Percentiles rank a stretch among this genome's conserved stretches.
These are phyloP conservation scores for Isurus oxyrinchus DNA, from an alignment of 2,113 vertebrate species.

Conservation along the genomic window DNA sequence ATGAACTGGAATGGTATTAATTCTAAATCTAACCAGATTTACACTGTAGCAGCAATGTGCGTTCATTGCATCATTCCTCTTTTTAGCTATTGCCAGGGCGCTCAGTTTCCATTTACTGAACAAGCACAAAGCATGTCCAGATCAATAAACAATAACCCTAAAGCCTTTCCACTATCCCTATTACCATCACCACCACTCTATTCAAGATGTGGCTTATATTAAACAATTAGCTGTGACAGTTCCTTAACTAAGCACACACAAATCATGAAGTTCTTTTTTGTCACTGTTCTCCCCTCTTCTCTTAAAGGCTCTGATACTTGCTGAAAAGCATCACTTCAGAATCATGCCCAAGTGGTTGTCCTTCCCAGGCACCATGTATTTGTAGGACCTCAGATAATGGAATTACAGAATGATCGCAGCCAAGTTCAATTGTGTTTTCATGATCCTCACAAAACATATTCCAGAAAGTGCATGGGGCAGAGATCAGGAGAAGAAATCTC, in stretches of 20 bases:
- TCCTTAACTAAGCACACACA: background rate
- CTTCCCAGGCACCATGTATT: background rate
- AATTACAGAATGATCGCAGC: background rate
- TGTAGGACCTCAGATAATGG: background rate
- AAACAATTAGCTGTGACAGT: background rate
- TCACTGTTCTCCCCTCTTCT: background rate
- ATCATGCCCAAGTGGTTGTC: background rate
- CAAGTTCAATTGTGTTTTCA: background rate
- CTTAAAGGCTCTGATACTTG: background rate
- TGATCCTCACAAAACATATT: background rate
- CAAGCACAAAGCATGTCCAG: background rate
- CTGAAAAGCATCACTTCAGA: background rate
- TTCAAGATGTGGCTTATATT: background rate
- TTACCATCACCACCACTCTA: background rate
- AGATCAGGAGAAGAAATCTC: background rate
- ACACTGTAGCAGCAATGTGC: background rate
- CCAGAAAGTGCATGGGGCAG: background rate
- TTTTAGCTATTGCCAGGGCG: background rate
- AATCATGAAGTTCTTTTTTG: background rate
- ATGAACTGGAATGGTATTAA: background rate
- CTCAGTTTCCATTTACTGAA: conserved; percentile 6
- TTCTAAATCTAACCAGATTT: background rate
- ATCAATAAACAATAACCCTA: background rate
- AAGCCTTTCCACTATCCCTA: background rate
- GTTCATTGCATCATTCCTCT: background rate